Evolutionary conservation across 1,140 invertebrate genomes (phyloP).

Genomic region (Euwallacea fornicatus): DNA sequence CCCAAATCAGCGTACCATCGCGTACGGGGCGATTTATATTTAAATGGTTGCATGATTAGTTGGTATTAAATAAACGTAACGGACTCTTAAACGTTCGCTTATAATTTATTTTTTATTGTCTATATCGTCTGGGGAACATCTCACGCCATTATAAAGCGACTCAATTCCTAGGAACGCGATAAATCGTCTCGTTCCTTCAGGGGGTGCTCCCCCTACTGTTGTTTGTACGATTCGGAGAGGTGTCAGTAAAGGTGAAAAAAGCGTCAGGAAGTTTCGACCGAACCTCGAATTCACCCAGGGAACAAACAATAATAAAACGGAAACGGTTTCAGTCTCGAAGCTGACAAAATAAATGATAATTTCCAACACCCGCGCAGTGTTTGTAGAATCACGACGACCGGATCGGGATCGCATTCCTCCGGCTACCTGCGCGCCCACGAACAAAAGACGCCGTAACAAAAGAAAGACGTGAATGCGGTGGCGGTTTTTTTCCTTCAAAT

Average conservation of each 20-base stretch:
- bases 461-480: constrained; percentile 1
- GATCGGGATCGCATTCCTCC: constrained; percentile 31
- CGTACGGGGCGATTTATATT: constrained; percentile 51
- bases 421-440: constrained; percentile 33
- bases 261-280: neutral
- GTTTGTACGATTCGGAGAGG: too few species aligned
- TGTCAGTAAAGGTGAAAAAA: too few species aligned
- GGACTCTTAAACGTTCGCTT: constrained; percentile 52
- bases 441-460: constrained; percentile 31
- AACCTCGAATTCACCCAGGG: neutral
- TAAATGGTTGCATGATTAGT: constrained; percentile 54
- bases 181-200: constrained; percentile 38
- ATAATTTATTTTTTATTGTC: constrained; percentile 54
- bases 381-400: constrained; percentile 28
- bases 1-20: constrained; percentile 46
- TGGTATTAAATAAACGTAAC: constrained; percentile 54
- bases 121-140: constrained; percentile 49
- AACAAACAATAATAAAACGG: constrained; percentile 25
- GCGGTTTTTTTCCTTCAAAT: too few species aligned
- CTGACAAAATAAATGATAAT: constrained; percentile 36
- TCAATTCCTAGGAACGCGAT: constrained; percentile 48
- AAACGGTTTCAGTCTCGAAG: constrained; percentile 24
- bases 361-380: constrained; percentile 34
- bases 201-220: too few species aligned
- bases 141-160: constrained; percentile 49